Conservation (phyloP, 2,797 vertebrate genomes). For the Parauchenoglanis ngamensis region DNA sequence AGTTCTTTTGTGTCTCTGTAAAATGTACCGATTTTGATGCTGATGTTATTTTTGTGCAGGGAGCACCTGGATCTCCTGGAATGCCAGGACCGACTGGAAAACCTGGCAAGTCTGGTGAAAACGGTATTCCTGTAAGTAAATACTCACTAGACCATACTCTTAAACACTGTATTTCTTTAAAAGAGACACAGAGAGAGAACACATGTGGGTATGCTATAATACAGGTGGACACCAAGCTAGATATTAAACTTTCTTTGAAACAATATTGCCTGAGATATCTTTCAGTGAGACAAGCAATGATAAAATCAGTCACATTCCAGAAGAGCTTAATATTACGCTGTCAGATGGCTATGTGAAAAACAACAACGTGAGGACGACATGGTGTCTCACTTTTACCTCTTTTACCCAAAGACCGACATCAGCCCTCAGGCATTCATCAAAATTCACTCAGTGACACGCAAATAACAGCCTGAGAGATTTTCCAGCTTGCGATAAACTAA, state of each 20-base stretch:
- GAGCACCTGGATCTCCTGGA: conserved; percentile 88
- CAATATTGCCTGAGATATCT: not conserved
- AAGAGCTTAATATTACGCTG: conserved; percentile 16
- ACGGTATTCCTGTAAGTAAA: conserved; percentile 82
- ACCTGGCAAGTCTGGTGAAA: conserved; percentile 87
- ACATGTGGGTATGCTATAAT: not conserved
- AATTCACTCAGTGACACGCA: not conserved
- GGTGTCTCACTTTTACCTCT: not conserved
- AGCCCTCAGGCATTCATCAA: conserved; percentile 7
- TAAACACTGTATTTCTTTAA: not conserved
- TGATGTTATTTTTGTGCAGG: conserved; percentile 71
- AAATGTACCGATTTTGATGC: not conserved
- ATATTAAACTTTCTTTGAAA: conserved; percentile 1
- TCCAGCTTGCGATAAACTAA: conserved; percentile 23
- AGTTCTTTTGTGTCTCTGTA: not conserved
- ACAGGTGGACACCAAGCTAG: conserved; percentile 8
- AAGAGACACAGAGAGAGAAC: not conserved
- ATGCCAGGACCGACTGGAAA: conserved; percentile 82
- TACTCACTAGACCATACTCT: conserved; percentile 17
- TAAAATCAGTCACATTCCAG: conserved; percentile 29
- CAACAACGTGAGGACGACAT: not conserved
- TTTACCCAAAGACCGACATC: conserved; percentile 14
- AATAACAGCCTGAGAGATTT: conserved; percentile 26
- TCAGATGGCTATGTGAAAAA: conserved; percentile 29
- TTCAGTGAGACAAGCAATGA: conserved; percentile 10